These are phyloP conservation scores for Lates japonicus DNA, from an alignment of 2,797 vertebrate species.

Conservation along the genomic window DNA sequence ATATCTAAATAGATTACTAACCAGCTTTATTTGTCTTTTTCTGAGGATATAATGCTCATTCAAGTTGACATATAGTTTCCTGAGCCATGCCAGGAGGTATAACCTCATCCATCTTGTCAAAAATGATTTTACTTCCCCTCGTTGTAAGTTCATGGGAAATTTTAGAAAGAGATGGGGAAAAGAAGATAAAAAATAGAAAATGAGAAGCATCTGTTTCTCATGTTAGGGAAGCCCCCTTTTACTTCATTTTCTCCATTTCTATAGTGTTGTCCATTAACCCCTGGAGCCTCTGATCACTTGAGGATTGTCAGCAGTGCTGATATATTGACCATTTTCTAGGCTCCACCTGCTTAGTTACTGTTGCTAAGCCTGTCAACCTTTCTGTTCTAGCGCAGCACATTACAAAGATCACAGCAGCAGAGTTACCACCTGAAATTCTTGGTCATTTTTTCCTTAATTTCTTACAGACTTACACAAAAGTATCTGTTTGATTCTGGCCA, in stretches of 20 bases:
- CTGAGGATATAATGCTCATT: conserved; percentile 68
- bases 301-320: conserved; percentile 19
- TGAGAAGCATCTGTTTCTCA: conserved; percentile 52
- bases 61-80: conserved; percentile 65
- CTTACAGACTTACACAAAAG: neutral
- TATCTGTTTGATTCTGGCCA: neutral
- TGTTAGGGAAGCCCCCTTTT: conserved; percentile 37
- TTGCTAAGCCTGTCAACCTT: neutral
- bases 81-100: conserved; percentile 43
- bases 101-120: conserved; percentile 60
- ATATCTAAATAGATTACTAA: conserved; percentile 40
- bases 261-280: conserved; percentile 30
- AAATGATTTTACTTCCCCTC: conserved; percentile 51
- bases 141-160: conserved; percentile 38
- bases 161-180: conserved; percentile 22
- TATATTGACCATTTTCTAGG: conserved; percentile 6
- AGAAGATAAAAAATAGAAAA: conserved; percentile 22
- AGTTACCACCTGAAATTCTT: neutral
- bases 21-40: conserved; percentile 51
- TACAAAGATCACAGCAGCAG: neutral
- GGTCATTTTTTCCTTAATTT: neutral
- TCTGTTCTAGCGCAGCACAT: neutral
- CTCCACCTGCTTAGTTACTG: neutral
- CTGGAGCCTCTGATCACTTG: conserved; percentile 10
- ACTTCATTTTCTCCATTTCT: conserved; percentile 27